Evolutionary conservation across 2,797 vertebrate species (phyloP), one percentile per base, ranked within the genome.

Genomic region (Danio jaintianensis): DNA sequence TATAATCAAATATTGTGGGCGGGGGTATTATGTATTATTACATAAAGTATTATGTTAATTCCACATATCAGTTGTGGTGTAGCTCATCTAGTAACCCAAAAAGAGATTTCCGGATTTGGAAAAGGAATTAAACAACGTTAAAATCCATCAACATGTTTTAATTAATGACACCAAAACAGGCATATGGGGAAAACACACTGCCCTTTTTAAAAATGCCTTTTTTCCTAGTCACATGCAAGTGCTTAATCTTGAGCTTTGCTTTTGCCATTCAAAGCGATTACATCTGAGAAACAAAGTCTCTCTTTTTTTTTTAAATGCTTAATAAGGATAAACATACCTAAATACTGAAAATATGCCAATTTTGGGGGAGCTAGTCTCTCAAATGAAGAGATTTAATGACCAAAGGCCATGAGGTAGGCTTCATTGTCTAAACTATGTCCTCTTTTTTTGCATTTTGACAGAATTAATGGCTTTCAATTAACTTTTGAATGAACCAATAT

Each of bases 1-100:
- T 20, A 20, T 18, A 52, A 71, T 59, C 20, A 43, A 64, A 9
- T 20, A 40, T 16, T 70, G 58, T 50, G 36, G 18, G 6, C 11
- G 20, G 47, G n/a, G n/a, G n/a, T n/a, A n/a, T n/a, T n/a, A n/a
- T n/a, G n/a, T n/a, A n/a, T n/a, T n/a, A n/a, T n/a, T n/a, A 7
- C 18, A 38, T 7, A 59, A 18, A 66, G n/a, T 45, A 20, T 40
- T 68, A 73, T 43, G 38, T 75, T 43, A 62, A 45, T 83, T 73
- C 20, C 70, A 69, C 64, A 71, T 7, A 78, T 4, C 67, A 10
- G 4, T 40, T 66, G n/a, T n/a, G 52, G 4, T 72, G 9, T 16
- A 55, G 18, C n/a, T 42, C n/a, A 80, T 40, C 15, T 64, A 78
- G 7, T 66, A 71, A 67, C 78, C 61, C 53, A 73, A 72, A 52